Conservation (phyloP, 2,113 vertebrate species). For the Crocuta crocuta region DNA sequence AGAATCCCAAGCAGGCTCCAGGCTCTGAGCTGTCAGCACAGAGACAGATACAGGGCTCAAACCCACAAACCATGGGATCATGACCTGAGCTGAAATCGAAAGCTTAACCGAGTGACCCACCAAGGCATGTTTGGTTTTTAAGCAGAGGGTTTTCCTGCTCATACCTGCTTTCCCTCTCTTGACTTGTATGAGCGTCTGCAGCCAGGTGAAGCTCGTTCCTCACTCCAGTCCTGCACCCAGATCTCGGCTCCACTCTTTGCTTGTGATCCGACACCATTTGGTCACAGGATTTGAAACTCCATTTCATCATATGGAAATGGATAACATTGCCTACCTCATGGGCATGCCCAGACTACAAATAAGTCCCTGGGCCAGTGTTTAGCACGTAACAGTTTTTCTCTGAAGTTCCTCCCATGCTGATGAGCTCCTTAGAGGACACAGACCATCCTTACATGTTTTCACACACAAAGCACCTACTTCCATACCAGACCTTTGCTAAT, state of each 20-base stretch:
- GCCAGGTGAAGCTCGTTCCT: neutral
- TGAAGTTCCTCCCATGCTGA: neutral
- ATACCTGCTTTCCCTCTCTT: neutral
- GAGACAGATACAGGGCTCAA: accelerated
- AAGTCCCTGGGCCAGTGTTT: too few species aligned
- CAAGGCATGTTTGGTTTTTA: neutral
- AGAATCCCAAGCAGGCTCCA: too few species aligned
- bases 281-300: accelerated
- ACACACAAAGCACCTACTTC: neutral
- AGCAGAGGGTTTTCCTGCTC: too few species aligned
- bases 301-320: neutral
- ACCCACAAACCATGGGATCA: too few species aligned
- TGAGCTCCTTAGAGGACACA: neutral
- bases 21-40: too few species aligned
- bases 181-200: accelerated
- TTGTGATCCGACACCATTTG: neutral
- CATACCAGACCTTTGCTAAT: neutral
- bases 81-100: too few species aligned
- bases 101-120: too few species aligned
- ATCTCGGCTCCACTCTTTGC: neutral
- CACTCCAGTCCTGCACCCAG: accelerated
- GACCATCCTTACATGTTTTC: neutral
- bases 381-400: too few species aligned
- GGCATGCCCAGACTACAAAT: too few species aligned
- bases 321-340: neutral